phyloP scores from a whole-genome alignment of 2,113 vertebrate genomes.

The Cryptomyrus ogoouensis region DNA sequence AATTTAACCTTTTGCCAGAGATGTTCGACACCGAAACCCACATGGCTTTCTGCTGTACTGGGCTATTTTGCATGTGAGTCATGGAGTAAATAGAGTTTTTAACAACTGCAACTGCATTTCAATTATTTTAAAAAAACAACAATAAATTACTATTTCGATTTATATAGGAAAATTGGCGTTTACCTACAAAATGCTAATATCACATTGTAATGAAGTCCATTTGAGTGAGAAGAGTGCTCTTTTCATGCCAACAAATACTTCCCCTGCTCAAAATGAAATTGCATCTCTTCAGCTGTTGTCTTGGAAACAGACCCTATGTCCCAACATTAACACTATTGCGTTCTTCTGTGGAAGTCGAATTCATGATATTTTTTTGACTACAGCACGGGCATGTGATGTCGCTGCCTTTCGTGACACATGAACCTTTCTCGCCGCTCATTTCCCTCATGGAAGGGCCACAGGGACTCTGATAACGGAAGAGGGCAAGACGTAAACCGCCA shows the following conservation, averaged over 20 bases:
- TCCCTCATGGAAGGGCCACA: neutral
- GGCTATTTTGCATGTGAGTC: neutral
- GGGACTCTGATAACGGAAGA: neutral
- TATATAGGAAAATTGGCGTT: slow-evolving; percentile 11
- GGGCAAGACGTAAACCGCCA: neutral
- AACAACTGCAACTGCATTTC: slow-evolving; percentile 3
- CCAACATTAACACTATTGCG: neutral
- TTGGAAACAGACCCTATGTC: slow-evolving; percentile 8
- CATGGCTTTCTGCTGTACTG: neutral
- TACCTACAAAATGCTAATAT: slow-evolving; percentile 14
- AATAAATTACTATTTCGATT: slow-evolving; percentile 13
- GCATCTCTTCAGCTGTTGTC: slow-evolving; percentile 7
- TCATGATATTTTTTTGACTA: neutral
- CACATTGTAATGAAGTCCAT: neutral
- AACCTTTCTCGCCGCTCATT: neutral
- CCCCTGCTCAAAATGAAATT: neutral
- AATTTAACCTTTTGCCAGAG: slow-evolving; percentile 1
- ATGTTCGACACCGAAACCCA: neutral
- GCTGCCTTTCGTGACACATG: neutral
- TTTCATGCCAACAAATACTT: neutral
- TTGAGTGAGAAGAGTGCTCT: neutral
- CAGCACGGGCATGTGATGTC: neutral
- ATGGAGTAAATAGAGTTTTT: neutral
- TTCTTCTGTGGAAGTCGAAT: neutral
- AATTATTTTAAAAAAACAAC: neutral